Base-by-base conservation (phyloP, 2,797 vertebrate genomes). In the Streptopelia turtur region DNA sequence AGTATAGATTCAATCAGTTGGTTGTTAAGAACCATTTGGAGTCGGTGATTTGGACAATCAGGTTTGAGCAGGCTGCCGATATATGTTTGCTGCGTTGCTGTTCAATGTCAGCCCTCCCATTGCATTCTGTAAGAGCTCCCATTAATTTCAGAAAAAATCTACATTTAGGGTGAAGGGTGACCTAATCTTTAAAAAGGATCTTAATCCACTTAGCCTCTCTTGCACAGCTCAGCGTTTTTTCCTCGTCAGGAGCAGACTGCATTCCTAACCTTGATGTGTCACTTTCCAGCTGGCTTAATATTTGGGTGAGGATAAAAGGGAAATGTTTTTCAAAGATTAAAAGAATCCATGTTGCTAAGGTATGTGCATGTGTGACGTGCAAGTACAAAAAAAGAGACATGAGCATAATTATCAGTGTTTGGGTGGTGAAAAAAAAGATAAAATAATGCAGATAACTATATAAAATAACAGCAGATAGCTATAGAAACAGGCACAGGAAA, bases 191-290 rank as follows among this genome's bases (percentile, higher is more conserved):
- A 74, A 87, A 96, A 95, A 95, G 88, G 90, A 94, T 95, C 95
- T 97, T 96, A 95, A 96, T 96, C 93, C 92, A 96, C 78, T 95
- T 89, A 90, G 91, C 41, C 37, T 78, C 31, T 89, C 60, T 81
- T 95, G 94, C 86, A 74, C 56, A 87, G 83, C 88, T 96, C 93
- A 96, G 95, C 94, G 31, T 59, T 96, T 97, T 96, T 92, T 47
- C 81, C 94, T 93, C 92, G 93, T 95, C 86, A 93, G 59, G 55
- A 95, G 90, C 95, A 87, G 83, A 74, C 91, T 94, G 78, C 92
- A 89, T 95, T 92, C 86, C 95, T 97, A 95, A 96, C 94, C 96
- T 96, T 92, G 75, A 96, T 94, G 78, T 96, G 94, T 95, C 92
- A 85, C 88, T 93, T 97, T 97, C 94, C 91, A 95, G 95, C 92